These are phyloP conservation scores for Neomonachus schauinslandi DNA, from an alignment of 2,113 vertebrate species.

Conservation along the genomic window DNA sequence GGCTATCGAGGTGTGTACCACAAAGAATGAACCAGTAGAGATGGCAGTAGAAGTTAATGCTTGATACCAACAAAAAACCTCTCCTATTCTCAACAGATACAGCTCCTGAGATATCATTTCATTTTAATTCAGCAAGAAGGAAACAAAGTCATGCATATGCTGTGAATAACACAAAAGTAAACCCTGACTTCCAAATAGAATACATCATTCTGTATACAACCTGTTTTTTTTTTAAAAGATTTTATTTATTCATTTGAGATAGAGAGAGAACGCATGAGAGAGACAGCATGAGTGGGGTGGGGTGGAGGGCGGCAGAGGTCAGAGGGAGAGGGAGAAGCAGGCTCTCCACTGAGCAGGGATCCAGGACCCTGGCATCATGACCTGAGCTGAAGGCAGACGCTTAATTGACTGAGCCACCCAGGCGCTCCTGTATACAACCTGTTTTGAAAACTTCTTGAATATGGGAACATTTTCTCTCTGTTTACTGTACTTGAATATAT, in stretches of 20 bases:
- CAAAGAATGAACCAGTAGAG: background rate
- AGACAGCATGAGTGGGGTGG: too few species aligned
- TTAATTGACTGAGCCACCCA: background rate
- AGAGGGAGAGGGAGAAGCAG: too few species aligned
- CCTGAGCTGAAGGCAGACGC: background rate
- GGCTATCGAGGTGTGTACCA: background rate
- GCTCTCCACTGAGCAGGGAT: too few species aligned
- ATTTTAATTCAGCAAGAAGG: background rate
- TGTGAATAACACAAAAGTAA: background rate
- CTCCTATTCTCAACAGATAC: background rate
- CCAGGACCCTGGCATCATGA: background rate
- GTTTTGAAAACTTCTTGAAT: background rate
- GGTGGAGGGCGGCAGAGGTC: fast-evolving
- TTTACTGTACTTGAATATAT: background rate
- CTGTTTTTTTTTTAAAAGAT: background rate
- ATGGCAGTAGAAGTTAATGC: background rate
- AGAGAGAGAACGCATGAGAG: too few species aligned
- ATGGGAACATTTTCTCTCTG: background rate
- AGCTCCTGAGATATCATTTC: background rate
- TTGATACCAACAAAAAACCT: background rate
- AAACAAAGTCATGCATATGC: background rate
- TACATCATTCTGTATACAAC: background rate
- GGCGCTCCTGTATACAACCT: background rate
- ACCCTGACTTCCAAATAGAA: background rate
- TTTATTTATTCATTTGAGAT: too few species aligned